phyloP scores from a whole-genome alignment of 2,888 invertebrate genomes.

The Mongoloraphidia duomilia region DNA sequence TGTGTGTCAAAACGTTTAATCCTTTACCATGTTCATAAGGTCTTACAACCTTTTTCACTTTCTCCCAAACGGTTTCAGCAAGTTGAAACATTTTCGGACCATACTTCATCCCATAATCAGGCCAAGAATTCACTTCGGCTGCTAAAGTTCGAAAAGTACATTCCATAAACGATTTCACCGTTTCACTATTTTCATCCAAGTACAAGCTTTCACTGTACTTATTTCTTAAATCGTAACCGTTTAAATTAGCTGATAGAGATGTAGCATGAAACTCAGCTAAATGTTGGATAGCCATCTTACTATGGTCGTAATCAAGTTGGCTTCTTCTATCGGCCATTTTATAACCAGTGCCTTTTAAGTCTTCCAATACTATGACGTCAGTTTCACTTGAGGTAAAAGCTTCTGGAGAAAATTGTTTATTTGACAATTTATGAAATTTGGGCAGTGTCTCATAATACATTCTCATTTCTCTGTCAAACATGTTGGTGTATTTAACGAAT shows the following conservation, averaged over 20 bases:
- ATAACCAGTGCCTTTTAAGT: conserved; percentile 24
- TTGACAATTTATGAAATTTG: background rate
- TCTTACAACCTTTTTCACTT: background rate
- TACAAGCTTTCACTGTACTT: background rate
- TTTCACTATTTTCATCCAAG: background rate
- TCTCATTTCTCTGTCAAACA: background rate
- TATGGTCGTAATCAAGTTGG: conserved; percentile 24
- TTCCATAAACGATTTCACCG: background rate
- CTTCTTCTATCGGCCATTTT: conserved; percentile 25
- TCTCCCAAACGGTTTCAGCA: background rate
- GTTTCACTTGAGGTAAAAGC: too few species aligned
- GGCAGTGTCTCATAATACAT: conserved; percentile 1
- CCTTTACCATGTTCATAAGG: background rate
- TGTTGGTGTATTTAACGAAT: background rate
- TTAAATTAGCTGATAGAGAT: conserved; percentile 14
- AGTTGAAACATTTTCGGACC: background rate
- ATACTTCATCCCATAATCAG: background rate
- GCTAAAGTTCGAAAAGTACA: background rate
- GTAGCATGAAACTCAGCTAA: conserved; percentile 26
- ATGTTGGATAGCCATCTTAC: conserved; percentile 21
- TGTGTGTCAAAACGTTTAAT: conserved; percentile 3
- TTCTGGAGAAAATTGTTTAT: background rate
- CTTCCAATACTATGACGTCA: conserved; percentile 21
- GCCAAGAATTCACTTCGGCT: background rate
- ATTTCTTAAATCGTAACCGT: background rate